phyloP scores from a whole-genome alignment of 2,113 vertebrate genomes.

The Forbesichthys papilliferus region DNA sequence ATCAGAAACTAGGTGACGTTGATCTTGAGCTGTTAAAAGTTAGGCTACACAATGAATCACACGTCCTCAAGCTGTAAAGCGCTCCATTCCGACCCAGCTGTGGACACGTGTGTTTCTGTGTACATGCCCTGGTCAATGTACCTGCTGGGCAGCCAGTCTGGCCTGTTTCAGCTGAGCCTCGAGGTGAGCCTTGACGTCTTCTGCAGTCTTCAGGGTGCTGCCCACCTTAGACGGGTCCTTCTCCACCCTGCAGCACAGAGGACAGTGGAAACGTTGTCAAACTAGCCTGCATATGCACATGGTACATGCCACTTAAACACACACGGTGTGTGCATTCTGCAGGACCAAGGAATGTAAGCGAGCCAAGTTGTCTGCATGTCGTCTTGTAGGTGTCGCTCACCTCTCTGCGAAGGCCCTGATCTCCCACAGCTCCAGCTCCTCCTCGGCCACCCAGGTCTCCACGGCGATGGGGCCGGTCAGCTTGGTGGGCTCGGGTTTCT shows the following conservation, averaged over 20 bases:
- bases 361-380: not conserved
- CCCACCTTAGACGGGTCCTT: conserved; percentile 89
- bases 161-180: conserved; percentile 90
- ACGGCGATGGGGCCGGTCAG: conserved; percentile 92
- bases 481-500: conserved; percentile 94
- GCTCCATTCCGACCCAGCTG: too few species aligned
- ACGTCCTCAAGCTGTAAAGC: too few species aligned
- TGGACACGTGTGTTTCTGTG: too few species aligned
- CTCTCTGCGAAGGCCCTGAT: conserved; percentile 96
- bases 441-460: conserved; percentile 95
- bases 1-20: not conserved
- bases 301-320: too few species aligned
- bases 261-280: not conserved
- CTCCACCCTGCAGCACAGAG: conserved; percentile 82
- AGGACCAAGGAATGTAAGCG: not conserved
- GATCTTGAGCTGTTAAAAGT: not conserved
- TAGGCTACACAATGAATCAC: too few species aligned
- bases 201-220: conserved; percentile 84
- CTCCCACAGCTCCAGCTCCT: conserved; percentile 98
- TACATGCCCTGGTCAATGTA: conserved; percentile 47
- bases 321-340: not conserved
- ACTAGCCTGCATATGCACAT: not conserved
- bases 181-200: conserved; percentile 84
- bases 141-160: conserved; percentile 86
- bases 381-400: conserved; percentile 58